These are phyloP conservation scores for Drosophila virilis DNA, from an alignment of 1,140 invertebrate species.

Conservation along the genomic window DNA sequence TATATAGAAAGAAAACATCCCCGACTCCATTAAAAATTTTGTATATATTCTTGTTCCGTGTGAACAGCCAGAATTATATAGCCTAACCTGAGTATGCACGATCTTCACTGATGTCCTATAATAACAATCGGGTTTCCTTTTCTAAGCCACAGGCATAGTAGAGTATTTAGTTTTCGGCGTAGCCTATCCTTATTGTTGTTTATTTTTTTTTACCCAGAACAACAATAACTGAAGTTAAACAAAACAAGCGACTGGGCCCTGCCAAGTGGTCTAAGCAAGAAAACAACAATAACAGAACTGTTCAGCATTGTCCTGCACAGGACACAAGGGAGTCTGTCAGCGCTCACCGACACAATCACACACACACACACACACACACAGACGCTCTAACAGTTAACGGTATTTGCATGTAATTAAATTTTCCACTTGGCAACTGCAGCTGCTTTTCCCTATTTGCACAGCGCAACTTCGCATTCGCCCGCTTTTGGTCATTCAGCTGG, in stretches of 20 bases:
- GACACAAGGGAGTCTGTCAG: conserved; percentile 23
- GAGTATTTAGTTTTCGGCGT: too few relatives aligned
- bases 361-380: conserved; percentile 4
- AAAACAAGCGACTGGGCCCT: conserved; percentile 1
- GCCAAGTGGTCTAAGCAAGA: conserved; percentile 14
- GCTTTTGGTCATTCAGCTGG: conserved; percentile 54
- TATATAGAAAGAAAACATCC: too few relatives aligned
- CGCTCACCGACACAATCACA: background rate
- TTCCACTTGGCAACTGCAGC: conserved; percentile 71
- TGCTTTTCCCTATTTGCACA: conserved; percentile 66
- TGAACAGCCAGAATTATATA: background rate
- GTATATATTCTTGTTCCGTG: too few relatives aligned
- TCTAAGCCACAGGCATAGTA: too few relatives aligned
- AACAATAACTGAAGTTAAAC: conserved; percentile 9
- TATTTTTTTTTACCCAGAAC: background rate
- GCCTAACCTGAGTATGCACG: too few relatives aligned
- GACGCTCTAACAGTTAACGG: conserved; percentile 53
- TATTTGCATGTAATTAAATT: conserved; percentile 79
- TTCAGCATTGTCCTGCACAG: conserved; percentile 17
- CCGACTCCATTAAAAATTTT: too few relatives aligned
- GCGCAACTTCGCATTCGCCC: conserved; percentile 31
- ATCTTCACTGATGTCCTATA: too few relatives aligned
- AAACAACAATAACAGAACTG: conserved; percentile 22
- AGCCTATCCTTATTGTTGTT: too few relatives aligned
- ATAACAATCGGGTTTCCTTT: too few relatives aligned